These are phyloP conservation scores for Anoplolepis gracilipes DNA, from an alignment of 1,140 invertebrate genomes.

Conservation along the genomic window DNA sequence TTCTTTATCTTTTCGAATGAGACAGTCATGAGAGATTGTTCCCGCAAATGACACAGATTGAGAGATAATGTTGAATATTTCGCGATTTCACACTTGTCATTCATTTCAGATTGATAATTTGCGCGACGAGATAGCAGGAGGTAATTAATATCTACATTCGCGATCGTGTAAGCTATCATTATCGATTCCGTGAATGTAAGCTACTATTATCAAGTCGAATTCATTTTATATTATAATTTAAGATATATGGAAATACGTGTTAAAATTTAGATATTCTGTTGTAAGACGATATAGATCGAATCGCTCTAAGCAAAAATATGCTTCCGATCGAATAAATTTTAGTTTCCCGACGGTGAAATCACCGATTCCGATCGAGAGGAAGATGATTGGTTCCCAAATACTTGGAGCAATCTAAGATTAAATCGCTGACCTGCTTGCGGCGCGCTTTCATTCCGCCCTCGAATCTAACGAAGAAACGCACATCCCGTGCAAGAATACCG, in stretches of 20 bases:
- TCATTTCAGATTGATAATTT: conserved; percentile 27
- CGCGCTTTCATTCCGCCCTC: conserved; percentile 44
- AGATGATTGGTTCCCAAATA: conserved; percentile 67
- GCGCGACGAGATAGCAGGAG: conserved; percentile 11
- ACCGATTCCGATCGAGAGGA: conserved; percentile 38
- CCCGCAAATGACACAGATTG: conserved; percentile 52
- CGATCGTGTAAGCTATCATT: background rate
- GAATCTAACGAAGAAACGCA: conserved; percentile 30
- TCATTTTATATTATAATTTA: background rate
- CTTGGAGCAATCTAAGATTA: conserved; percentile 65
- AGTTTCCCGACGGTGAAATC: conserved; percentile 29
- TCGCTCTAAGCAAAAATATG: conserved; percentile 28
- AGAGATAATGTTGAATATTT: conserved; percentile 25
- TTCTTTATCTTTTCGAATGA: conserved; percentile 53
- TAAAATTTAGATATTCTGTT: too few relatives aligned
- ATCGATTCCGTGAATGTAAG: conserved; percentile 33
- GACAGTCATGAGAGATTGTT: conserved; percentile 36
- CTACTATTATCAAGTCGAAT: background rate
- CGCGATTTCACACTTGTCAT: conserved; percentile 30
- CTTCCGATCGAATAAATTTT: conserved; percentile 39
- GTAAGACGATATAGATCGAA: background rate
- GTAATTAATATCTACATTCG: conserved; percentile 11
- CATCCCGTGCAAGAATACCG: conserved; percentile 48
- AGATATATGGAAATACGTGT: background rate
- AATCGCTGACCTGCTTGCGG: conserved; percentile 53